Evolutionary conservation across 1,140 invertebrate genomes (phyloP), one percentile per base, ranked within the genome.

Genomic region (Pseudomyrmex pallidus): DNA sequence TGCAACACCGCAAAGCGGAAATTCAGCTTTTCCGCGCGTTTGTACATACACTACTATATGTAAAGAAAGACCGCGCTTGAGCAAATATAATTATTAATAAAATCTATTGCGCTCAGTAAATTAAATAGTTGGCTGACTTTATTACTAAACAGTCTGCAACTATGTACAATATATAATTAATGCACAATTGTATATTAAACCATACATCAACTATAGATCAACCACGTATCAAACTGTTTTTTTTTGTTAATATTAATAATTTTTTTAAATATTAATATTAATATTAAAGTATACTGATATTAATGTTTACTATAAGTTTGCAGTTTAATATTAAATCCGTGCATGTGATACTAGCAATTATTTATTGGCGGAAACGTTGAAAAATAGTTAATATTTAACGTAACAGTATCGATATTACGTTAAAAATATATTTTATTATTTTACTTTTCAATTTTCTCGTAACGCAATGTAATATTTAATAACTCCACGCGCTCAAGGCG

Each of bases 351-450:
- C 0, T 35, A 5, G 25, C 25, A 35, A 35, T 35, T 35, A 35
- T 35, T 35, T 35, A 35, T 35, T 35, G 35, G 35, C 35, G 35
- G 0, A 7, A 35, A 35, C 5, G 35, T 35, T 7, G 35, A 35
- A 35, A 35, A 35, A 35, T 35, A 35, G 5, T 35, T 35, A 35
- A 35, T 0, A 52, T 52, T 48, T 62, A 46, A 22, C 46, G 50
- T 66, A 77, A 76, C 20, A 64, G 5, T 44, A 20, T 1, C 20
- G 46, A 15, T 52, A 52, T 35, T 52, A 25, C n/a, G 13, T 66
- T 56, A 63, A 56, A 67, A 77, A 44, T 10, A 13, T 22, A 66
- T 50, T 12, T 66, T 44, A 66, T 77, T 13, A 35, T 46, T 35
- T 54, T 46, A 68, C 2, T 56, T 35, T 25, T 57, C 35, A 56